Base-by-base conservation (phyloP, 2,113 vertebrate genomes). In the Protobothrops mucrosquamatus region DNA sequence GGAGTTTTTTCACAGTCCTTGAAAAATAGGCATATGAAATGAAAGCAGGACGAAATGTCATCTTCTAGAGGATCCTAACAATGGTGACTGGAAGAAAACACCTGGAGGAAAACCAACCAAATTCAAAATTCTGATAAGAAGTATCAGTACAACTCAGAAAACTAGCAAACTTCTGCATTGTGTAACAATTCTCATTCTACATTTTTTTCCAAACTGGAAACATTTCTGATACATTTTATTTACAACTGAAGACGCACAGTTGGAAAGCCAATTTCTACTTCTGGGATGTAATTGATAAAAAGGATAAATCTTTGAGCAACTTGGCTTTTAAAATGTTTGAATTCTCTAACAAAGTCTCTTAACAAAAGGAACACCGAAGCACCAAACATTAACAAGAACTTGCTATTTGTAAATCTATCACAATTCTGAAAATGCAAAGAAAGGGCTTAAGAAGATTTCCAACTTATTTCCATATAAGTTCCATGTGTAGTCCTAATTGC, bases 1-100 rank as follows among this genome's bases (percentile, higher is more conserved):
- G 59, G 93, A 92, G 94, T 51, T 51, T 51, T 51, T 51, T 8
- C 48, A 92, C 69, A 93, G 26, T 88, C 85, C 94, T 92, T 94
- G 92, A 61, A 24, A 61, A 61, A 61, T 7, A 74, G 64, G 64
- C 18, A 87, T 15, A 92, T 69, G 6, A 93, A 88, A 15, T 91
- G 64, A 5, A 93, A 85, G 86, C 39, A 55, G 89, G 64, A 48
- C 2, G 14, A 18, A 96, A 93, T 15, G n/a, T 51, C 59, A 55
- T 89, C 55, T 87, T n/a, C 61, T 69, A n/a, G 29, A 69, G 61
- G 29, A n/a, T 14, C 4, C 12, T n/a, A 5, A 69, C 9, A 23
- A 39, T 29, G 9, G 1, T 26, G 39, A 23, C 7, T 59, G 24
- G 22, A 18, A 29, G 3, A 34, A 14, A 34, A n/a, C 10, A 52